Base-by-base conservation (phyloP, 2,113 vertebrate species). In the Seriola quinqueradiata region DNA sequence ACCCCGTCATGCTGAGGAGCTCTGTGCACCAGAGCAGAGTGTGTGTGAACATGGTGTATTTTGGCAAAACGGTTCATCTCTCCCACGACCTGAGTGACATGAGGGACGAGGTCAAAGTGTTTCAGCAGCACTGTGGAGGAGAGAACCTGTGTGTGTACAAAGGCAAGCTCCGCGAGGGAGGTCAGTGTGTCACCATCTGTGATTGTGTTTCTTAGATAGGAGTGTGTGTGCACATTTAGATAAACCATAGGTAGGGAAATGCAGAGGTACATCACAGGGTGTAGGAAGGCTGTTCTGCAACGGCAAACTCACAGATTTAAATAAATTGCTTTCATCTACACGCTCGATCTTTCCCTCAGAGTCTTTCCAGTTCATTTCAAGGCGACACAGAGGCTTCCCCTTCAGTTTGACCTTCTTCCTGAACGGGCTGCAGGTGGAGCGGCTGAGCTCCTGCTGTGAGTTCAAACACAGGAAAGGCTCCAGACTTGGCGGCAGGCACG, bases 381-480 rank as follows among this genome's bases (percentile, higher is more conserved):
- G 93, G 64, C 94, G 98, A 13, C 97, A 99, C 89, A 87, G 93
- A 0, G 97, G 98, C 3, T 99, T 97, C 84, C 98, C 98, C 0
- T 99, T 99, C 95, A 99, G 98, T 90, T 94, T 99, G 90, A 99
- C 97, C 14, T 98, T 99, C 90, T 98, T 94, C 83, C 91, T 99
- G 84, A 98, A 98, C 0, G 97, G 97, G 36, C 92, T 99, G 1
- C 97, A 97, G 85, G 96, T 97, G 57, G 96, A 97, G 83, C 95
- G 98, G 34, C 81, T 99, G 76, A 99, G 98, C 91, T 97, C 97
- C n/a, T 99, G 98, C 94, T 99, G 98, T 9, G 98, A 99, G 93
- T 98, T 96, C 90, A 98, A 95, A 64, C 96, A 97, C 67, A 96
- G 95, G 71, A 96, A 94, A 77, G 94, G 94, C 1, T 85, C 96